These are phyloP conservation scores for Macrophya annulata DNA, from an alignment of 2,888 invertebrate genomes.

Conservation along the genomic window DNA sequence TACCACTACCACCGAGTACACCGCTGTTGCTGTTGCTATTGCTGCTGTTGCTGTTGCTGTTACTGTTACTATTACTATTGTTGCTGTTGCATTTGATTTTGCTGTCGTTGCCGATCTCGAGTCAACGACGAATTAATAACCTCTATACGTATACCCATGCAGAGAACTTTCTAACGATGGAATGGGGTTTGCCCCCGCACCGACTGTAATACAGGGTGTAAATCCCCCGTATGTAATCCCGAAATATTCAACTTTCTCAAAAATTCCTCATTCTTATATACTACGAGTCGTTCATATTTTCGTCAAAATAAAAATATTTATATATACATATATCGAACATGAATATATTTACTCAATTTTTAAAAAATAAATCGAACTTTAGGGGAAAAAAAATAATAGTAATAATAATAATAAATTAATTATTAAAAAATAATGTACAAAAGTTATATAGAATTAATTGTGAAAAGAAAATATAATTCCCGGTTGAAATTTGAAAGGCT, in stretches of 20 bases:
- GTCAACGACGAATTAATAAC: slow-evolving; percentile 69
- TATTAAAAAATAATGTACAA: background rate
- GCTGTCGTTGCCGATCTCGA: slow-evolving; percentile 62
- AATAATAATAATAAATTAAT: no score
- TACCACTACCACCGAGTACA: slow-evolving; percentile 57
- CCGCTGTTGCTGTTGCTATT: slow-evolving; percentile 58
- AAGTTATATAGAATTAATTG: background rate
- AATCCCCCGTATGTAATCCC: background rate
- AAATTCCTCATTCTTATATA: background rate
- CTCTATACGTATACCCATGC: slow-evolving; percentile 60
- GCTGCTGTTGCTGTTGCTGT: background rate
- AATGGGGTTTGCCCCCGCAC: slow-evolving; percentile 73
- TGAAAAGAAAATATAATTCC: slow-evolving; percentile 52
- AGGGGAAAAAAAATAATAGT: background rate
- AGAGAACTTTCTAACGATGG: slow-evolving; percentile 76
- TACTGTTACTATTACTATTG: background rate
- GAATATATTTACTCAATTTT: background rate
- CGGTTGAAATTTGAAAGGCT: slow-evolving; percentile 78
- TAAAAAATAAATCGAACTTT: background rate
- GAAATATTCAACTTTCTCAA: background rate
- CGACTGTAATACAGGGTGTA: background rate
- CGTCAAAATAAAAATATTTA: background rate
- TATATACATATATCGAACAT: no score
- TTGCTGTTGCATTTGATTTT: background rate
- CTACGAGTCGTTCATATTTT: background rate